phyloP scores from a whole-genome alignment of 2,888 invertebrate species.

The Galeopsomyia nigrocyanea region DNA sequence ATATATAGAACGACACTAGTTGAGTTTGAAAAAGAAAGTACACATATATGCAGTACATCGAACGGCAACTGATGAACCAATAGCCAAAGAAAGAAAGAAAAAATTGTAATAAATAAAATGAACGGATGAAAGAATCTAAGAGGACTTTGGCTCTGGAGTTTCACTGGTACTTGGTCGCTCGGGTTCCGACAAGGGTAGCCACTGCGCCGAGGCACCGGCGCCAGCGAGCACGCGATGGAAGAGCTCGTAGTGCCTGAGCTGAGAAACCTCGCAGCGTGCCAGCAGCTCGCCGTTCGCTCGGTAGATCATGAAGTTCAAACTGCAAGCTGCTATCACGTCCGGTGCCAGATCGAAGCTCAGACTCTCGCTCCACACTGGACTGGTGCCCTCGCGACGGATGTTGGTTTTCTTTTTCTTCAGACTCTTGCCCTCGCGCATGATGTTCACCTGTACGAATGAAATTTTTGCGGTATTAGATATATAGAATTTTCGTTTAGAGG shows the following conservation, averaged over 20 bases:
- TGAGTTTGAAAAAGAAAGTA: no score
- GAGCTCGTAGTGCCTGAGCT: slow-evolving; percentile 68
- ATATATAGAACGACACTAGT: no score
- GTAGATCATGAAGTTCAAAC: slow-evolving; percentile 74
- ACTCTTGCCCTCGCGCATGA: slow-evolving; percentile 68
- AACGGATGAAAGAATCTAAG: not conserved
- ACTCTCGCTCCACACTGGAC: slow-evolving; percentile 72
- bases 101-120: not conserved
- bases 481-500: no score
- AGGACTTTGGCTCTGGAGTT: slow-evolving; percentile 40
- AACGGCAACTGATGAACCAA: not conserved
- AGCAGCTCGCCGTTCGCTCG: slow-evolving; percentile 76
- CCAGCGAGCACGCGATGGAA: slow-evolving; percentile 73
- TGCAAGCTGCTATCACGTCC: slow-evolving; percentile 72
- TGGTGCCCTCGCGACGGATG: slow-evolving; percentile 69
- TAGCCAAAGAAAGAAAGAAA: no score
- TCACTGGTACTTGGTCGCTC: slow-evolving; percentile 45
- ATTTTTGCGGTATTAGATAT: no score
- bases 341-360: slow-evolving; percentile 70
- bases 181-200: slow-evolving; percentile 72
- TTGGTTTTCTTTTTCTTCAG: slow-evolving; percentile 71
- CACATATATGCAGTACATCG: not conserved
- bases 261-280: slow-evolving; percentile 70
- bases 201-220: slow-evolving; percentile 74
- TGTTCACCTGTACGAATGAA: slow-evolving; percentile 56